Conservation (phyloP, 2,888 invertebrate genomes). For the Lasioglossum lativentre region DNA sequence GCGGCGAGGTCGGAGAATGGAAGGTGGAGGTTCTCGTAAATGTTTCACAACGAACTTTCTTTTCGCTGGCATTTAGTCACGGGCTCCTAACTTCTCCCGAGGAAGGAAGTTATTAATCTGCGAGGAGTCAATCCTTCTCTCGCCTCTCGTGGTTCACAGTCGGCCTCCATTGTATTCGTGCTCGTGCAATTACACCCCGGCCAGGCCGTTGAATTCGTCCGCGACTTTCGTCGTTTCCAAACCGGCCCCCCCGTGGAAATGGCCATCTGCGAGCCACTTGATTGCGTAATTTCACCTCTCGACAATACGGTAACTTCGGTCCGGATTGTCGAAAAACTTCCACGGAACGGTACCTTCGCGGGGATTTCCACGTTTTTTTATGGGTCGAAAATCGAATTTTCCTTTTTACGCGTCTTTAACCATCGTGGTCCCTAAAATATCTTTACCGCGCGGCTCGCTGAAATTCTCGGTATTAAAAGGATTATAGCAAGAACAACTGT, state of each 20-base stretch:
- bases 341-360: not conserved
- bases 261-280: constrained; percentile 42
- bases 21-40: constrained; percentile 57
- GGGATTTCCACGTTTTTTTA: not conserved
- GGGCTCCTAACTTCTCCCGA: constrained; percentile 62
- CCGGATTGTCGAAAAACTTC: constrained; percentile 7
- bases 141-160: constrained; percentile 59
- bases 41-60: constrained; percentile 73
- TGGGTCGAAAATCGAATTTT: not conserved
- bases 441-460: not conserved
- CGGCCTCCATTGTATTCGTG: constrained; percentile 65
- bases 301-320: too few species aligned
- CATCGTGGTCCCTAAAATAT: not conserved
- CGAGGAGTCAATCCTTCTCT: constrained; percentile 68
- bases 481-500: not conserved
- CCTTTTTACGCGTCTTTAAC: not conserved
- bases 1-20: not conserved
- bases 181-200: constrained; percentile 67
- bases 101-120: constrained; percentile 74
- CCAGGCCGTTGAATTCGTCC: constrained; percentile 54
- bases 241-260: constrained; percentile 26
- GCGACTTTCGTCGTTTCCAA: constrained; percentile 52
- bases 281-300: constrained; percentile 46
- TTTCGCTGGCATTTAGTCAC: constrained; percentile 69
- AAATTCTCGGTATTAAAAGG: not conserved